phyloP scores from a whole-genome alignment of 2,113 vertebrate genomes.

The Uria aalge region DNA sequence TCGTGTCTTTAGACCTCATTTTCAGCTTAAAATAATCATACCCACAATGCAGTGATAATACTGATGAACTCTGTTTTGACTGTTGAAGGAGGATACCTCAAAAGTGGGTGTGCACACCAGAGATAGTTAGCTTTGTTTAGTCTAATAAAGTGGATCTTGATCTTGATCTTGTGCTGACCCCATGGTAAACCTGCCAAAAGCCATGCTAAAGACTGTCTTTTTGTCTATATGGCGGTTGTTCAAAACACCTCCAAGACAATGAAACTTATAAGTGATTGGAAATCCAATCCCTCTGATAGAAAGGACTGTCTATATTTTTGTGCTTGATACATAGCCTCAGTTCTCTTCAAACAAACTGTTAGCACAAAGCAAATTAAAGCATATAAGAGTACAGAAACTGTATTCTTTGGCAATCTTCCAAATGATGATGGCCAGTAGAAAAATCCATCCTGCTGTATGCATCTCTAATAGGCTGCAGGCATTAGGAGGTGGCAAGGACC shows the following conservation, averaged over 20 bases:
- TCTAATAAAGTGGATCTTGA: neutral
- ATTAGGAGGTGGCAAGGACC: neutral
- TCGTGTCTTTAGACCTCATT: neutral
- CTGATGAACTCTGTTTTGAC: neutral
- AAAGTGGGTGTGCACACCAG: neutral
- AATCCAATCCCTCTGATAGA: neutral
- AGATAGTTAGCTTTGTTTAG: neutral
- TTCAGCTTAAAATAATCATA: neutral
- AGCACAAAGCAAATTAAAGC: neutral
- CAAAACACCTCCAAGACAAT: neutral
- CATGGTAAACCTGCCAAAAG: neutral
- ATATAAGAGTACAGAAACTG: neutral
- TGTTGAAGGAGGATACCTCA: neutral
- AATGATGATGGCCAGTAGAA: neutral
- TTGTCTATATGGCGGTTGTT: neutral
- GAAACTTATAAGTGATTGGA: neutral
- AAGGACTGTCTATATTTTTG: neutral
- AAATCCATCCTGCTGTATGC: neutral
- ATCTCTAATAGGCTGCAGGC: neutral
- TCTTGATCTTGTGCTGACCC: neutral
- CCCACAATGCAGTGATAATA: neutral
- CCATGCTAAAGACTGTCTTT: neutral
- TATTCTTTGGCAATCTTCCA: neutral
- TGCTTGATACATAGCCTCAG: neutral
- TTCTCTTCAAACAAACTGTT: neutral